Evolutionary conservation across 2,797 vertebrate species (phyloP).

Genomic region (Pantherophis vulpinus): DNA sequence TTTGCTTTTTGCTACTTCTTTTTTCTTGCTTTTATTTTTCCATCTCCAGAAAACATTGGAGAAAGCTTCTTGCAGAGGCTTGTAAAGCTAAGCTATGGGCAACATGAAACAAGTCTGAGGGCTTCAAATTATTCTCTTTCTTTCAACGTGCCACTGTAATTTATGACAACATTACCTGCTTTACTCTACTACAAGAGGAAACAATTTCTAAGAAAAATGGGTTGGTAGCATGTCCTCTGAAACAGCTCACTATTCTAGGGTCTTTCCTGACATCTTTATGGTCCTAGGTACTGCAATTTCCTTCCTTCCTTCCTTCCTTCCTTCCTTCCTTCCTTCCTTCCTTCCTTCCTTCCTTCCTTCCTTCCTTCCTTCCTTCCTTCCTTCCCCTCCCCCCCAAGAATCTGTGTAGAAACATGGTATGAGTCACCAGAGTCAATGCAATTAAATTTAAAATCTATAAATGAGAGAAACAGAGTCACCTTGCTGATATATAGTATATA

Average conservation of each 20-base stretch:
- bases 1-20: neutral
- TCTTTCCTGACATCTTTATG: neutral
- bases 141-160: neutral
- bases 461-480: neutral
- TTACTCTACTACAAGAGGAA: neutral
- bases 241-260: neutral
- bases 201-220: neutral
- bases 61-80: neutral
- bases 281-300: neutral
- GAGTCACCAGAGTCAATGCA: neutral
- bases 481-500: neutral
- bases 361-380: neutral
- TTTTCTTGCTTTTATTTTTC: neutral
- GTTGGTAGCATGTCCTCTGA: neutral
- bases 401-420: neutral
- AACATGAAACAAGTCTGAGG: neutral
- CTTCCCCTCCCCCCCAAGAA: neutral
- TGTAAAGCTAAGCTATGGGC: neutral
- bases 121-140: neutral
- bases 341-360: neutral
- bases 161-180: neutral
- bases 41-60: neutral
- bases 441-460: neutral
- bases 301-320: neutral
- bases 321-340: neutral